These are phyloP conservation scores for Leptopilina myrica DNA, from an alignment of 2,888 invertebrate genomes.

Conservation along the genomic window DNA sequence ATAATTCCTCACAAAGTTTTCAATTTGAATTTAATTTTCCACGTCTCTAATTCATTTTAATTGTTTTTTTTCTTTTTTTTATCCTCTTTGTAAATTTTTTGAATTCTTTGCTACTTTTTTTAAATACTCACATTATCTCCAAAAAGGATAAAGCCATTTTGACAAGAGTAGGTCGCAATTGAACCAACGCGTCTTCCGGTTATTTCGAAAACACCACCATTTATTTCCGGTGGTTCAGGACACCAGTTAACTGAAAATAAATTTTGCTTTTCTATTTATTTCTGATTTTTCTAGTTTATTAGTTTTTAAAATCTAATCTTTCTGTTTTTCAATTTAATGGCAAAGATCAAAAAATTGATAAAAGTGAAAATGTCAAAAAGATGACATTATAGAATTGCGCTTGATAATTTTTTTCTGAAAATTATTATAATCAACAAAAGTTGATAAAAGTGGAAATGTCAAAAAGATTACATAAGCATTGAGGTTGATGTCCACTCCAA, in stretches of 20 bases:
- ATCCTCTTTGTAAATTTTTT: neutral
- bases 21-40: neutral
- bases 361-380: neutral
- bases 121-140: slow-evolving; percentile 85
- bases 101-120: neutral
- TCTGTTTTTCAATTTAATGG: too few species aligned
- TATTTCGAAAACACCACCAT: slow-evolving; percentile 85
- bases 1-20: neutral
- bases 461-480: slow-evolving; percentile 82
- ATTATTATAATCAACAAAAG: neutral
- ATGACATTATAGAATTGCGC: slow-evolving; percentile 86
- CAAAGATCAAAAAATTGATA: neutral
- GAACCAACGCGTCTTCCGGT: slow-evolving; percentile 88
- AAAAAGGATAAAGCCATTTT: slow-evolving; percentile 89
- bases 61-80: neutral
- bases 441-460: neutral
- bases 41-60: neutral
- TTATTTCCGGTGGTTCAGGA: slow-evolving; percentile 87
- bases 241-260: slow-evolving; percentile 85
- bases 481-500: slow-evolving; percentile 88
- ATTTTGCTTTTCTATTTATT: neutral
- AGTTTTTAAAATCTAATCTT: too few species aligned
- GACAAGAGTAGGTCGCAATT: slow-evolving; percentile 88
- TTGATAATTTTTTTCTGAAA: slow-evolving; percentile 71
- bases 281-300: neutral